Conservation (phyloP, 2,888 invertebrate genomes). For the Dolichopus griseipennis region DNA sequence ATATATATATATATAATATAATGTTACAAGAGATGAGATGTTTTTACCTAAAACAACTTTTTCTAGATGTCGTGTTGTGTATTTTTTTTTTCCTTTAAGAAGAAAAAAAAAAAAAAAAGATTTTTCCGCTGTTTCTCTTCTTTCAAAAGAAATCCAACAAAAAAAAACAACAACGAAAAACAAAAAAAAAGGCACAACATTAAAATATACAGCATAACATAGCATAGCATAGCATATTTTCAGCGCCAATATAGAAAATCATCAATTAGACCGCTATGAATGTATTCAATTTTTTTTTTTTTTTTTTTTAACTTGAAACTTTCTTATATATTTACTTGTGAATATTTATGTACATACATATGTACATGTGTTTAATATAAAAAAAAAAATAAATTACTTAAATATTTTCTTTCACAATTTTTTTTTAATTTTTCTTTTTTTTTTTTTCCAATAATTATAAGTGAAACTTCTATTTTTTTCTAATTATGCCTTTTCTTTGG, state of each 20-base stretch:
- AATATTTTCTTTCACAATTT: no score
- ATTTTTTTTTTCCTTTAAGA: background rate
- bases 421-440: background rate
- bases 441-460: background rate
- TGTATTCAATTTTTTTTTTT: slow-evolving; percentile 1
- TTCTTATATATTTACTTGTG: background rate
- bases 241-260: slow-evolving; percentile 3
- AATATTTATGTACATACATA: background rate
- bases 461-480: background rate
- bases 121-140: background rate
- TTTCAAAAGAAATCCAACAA: no score
- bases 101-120: no score
- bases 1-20: background rate
- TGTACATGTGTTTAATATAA: background rate
- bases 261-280: slow-evolving; percentile 6
- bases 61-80: background rate
- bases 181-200: background rate
- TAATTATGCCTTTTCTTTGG: background rate
- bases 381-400: no score
- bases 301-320: background rate
- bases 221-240: background rate
- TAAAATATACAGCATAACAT: background rate
- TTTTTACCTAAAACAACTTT: slow-evolving; percentile 6
- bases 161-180: no score
- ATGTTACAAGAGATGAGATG: background rate